Percentiles rank a stretch among this genome's conserved stretches.
These are phyloP conservation scores for Pteropus alecto DNA, from an alignment of 2,113 vertebrate species.

Conservation along the genomic window DNA sequence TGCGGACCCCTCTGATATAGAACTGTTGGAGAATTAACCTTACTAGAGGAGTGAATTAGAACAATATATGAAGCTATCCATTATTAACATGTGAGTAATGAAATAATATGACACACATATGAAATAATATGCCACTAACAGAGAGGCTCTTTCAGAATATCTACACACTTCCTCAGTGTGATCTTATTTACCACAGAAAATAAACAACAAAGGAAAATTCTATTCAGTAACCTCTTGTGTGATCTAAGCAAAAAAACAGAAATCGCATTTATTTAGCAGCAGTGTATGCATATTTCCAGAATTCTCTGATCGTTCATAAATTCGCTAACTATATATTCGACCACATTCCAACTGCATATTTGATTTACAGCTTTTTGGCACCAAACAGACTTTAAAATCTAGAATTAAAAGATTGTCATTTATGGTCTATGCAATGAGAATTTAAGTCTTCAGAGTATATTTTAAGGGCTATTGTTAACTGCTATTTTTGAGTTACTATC, in stretches of 20 bases:
- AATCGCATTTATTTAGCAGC: not conserved
- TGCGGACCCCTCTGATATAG: not conserved
- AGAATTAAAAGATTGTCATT: not conserved
- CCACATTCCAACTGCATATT: not conserved
- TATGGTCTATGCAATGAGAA: not conserved
- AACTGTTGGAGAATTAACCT: not conserved
- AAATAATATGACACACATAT: not conserved
- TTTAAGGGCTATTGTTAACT: not conserved
- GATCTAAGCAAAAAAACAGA: not conserved
- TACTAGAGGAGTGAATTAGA: not conserved
- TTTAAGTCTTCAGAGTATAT: not conserved
- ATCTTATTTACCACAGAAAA: not conserved
- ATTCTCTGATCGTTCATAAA: not conserved
- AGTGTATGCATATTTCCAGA: not conserved
- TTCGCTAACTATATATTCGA: not conserved
- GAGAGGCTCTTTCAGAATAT: not conserved
- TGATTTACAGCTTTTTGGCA: constrained; percentile 22
- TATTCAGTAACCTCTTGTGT: not conserved
- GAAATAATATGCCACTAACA: not conserved
- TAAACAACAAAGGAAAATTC: not conserved
- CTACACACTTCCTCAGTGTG: not conserved
- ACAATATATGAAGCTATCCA: not conserved
- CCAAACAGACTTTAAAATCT: not conserved
- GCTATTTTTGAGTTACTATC: not conserved
- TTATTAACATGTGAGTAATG: not conserved